phyloP scores from a whole-genome alignment of 2,797 vertebrate species.

The Pseudomugil gertrudae region DNA sequence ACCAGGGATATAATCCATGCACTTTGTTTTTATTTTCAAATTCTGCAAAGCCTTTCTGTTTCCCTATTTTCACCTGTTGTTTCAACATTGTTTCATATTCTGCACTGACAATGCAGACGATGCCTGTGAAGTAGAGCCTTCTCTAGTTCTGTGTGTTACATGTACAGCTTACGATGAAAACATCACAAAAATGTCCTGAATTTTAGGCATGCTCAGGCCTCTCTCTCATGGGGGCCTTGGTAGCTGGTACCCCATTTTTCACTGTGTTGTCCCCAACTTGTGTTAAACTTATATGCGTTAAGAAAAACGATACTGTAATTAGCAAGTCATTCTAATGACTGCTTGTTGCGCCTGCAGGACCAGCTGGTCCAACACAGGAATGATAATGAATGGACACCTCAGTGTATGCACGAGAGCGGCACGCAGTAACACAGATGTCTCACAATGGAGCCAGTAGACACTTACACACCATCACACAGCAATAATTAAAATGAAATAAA shows the following conservation, averaged over 20 bases:
- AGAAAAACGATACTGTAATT: slow-evolving; percentile 64
- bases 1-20: neutral
- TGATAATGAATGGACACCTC: slow-evolving; percentile 79
- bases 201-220: slow-evolving; percentile 12
- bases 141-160: neutral
- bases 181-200: slow-evolving; percentile 16
- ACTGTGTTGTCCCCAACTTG: slow-evolving; percentile 18
- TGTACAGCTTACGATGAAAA: neutral
- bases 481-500: slow-evolving; percentile 4
- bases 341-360: slow-evolving; percentile 56
- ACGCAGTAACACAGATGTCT: slow-evolving; percentile 64
- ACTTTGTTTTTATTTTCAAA: neutral
- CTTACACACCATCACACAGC: slow-evolving; percentile 2
- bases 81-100: neutral
- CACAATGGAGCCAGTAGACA: slow-evolving; percentile 33
- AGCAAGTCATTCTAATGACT: slow-evolving; percentile 70
- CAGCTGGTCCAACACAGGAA: slow-evolving; percentile 78
- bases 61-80: neutral
- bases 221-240: slow-evolving; percentile 7
- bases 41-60: neutral
- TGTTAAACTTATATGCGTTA: slow-evolving; percentile 27
- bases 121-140: neutral
- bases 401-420: slow-evolving; percentile 29
- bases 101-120: neutral
- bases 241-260: slow-evolving; percentile 22